Base-by-base conservation (phyloP, 1,140 invertebrate species). In the Ctenoplectra terminalis region DNA sequence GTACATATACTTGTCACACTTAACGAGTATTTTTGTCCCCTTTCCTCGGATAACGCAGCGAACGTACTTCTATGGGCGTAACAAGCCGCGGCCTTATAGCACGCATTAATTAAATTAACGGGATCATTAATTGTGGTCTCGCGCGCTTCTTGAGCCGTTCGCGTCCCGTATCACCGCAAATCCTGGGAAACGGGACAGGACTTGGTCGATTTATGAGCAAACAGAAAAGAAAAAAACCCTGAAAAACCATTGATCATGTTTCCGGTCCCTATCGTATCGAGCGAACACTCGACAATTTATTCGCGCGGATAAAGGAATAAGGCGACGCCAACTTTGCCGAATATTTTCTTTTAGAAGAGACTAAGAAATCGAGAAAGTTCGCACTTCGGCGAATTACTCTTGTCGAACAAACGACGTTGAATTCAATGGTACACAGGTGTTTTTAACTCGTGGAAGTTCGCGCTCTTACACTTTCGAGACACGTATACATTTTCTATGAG, bases 31-130 rank as follows among this genome's bases (percentile, higher is more conserved):
- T 72, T 72, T 61, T 79, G 20, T 31, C 26, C 31, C 26, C 31
- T 29, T 72, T 61, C 17, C 31, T 61, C 17, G n/a, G 54, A 17
- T 20, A 40, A 46, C 58, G 48, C 46, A 17, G 23, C 20, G 72
- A 70, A 17, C 82, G 60, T 26, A n/a, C 71, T 56, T 78, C 29
- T 46, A 48, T n/a, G 17, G 58, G 37, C 31, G 46, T 77, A 85
- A 82, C 78, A 34, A 52, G 54, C 60, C 31, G 75, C 40, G 64
- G 58, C 77, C 83, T 87, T 83, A 83, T 29, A 37, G 46, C 15
- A 46, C 56, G 37, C 81, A 83, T 87, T 87, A 87, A 87, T 87
- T 87, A 75, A 86, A 86, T 86, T 86, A 87, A 83, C 85, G 60
- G 75, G 81, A 87, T 86, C 85, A 71, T 83, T 86, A 86, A 86